Percentiles rank a stretch among this genome's conserved stretches.
Conservation (phyloP, 2,888 invertebrate genomes). For the Drosophila conformis region DNA sequence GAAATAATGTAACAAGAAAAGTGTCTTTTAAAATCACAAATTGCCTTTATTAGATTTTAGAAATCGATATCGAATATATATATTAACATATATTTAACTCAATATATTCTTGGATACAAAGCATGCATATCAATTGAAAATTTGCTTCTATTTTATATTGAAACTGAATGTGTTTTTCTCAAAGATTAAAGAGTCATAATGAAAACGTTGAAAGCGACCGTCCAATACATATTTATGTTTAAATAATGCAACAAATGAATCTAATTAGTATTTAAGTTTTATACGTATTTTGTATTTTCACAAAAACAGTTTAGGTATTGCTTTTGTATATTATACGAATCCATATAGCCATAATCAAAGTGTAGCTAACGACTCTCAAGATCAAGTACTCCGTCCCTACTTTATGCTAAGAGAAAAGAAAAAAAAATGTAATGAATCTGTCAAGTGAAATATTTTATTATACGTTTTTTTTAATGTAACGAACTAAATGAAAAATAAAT, state of each 20-base stretch:
- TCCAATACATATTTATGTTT: constrained; percentile 49
- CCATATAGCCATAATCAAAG: constrained; percentile 49
- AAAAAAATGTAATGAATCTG: constrained; percentile 40
- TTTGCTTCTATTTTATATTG: constrained; percentile 21
- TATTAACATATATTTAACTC: constrained; percentile 14
- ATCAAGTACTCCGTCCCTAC: constrained; percentile 57
- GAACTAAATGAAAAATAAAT: constrained; percentile 54
- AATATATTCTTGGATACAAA: constrained; percentile 26
- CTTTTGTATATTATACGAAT: constrained; percentile 54
- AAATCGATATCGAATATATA: constrained; percentile 66
- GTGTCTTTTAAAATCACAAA: constrained; percentile 69
- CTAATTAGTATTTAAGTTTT: constrained; percentile 69
- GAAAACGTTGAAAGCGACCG: constrained; percentile 56
- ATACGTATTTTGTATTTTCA: constrained; percentile 52
- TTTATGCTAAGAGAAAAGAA: constrained; percentile 47
- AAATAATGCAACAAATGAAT: constrained; percentile 63
- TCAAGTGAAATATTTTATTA: constrained; percentile 36
- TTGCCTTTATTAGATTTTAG: constrained; percentile 82
- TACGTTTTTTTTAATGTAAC: constrained; percentile 54
- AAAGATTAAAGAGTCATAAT: constrained; percentile 24
- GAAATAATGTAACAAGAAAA: constrained; percentile 37
- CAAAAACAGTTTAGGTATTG: constrained; percentile 43
- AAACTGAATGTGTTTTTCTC: constrained; percentile 19
- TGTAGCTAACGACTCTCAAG: constrained; percentile 46
- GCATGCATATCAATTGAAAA: constrained; percentile 62